A percentile compares a stretch with the other conserved stretches of the same genome.
phyloP scores from a whole-genome alignment of 2,888 invertebrate genomes.

The Lasioglossum lativentre region DNA sequence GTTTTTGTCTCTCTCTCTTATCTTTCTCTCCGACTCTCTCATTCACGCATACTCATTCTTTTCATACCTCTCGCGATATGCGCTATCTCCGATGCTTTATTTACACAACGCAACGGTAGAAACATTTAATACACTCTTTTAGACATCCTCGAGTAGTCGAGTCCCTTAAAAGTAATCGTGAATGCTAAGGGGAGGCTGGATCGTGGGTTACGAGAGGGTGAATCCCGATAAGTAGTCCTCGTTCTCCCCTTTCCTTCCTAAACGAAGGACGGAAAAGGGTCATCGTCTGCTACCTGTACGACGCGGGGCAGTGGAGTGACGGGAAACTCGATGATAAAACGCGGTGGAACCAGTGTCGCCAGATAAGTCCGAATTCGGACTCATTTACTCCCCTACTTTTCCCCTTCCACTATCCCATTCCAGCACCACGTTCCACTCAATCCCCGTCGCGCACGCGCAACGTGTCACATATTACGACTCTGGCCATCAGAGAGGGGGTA shows the following conservation, averaged over 20 bases:
- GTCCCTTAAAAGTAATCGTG: slow-evolving; percentile 74
- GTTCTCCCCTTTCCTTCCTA: not conserved
- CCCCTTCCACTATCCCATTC: too few species aligned
- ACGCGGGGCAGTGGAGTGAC: not conserved
- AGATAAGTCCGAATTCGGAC: too few species aligned
- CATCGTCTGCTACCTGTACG: not conserved
- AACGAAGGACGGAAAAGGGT: not conserved
- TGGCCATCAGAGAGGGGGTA: too few species aligned
- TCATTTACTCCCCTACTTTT: too few species aligned
- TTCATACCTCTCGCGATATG: slow-evolving; percentile 55
- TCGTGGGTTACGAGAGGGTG: not conserved
- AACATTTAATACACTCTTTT: slow-evolving; percentile 78
- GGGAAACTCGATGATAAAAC: not conserved
- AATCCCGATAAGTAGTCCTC: not conserved
- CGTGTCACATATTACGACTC: too few species aligned
- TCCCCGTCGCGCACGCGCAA: too few species aligned
- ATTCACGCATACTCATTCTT: not conserved
- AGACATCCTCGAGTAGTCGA: slow-evolving; percentile 49
- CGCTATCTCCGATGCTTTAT: slow-evolving; percentile 72
- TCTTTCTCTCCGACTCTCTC: not conserved
- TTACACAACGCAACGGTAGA: slow-evolving; percentile 82
- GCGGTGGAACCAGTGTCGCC: too few species aligned
- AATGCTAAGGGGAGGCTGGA: slow-evolving; percentile 59
- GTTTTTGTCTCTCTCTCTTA: slow-evolving; percentile 5
- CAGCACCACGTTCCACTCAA: too few species aligned